Base-by-base conservation (phyloP, 1,140 invertebrate species). In the Eueides isabella region DNA sequence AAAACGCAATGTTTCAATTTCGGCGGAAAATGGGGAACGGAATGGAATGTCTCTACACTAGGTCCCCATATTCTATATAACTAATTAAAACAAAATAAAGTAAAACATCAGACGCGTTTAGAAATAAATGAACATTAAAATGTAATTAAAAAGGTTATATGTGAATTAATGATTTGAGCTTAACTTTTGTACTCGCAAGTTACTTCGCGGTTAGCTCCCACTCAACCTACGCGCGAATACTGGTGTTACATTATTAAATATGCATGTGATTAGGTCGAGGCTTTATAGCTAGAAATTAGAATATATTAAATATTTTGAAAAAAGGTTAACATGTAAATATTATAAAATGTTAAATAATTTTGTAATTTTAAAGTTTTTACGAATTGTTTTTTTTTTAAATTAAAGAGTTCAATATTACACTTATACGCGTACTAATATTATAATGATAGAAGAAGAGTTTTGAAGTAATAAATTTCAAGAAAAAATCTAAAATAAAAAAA, bases 201-300 rank as follows among this genome's bases (percentile, higher is more conserved):
- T 66, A 67, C 61, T 62, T 41, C 62, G 71, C n/a, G 71, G 71
- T 73, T 73, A 67, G 30, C 30, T 73, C 65, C 48, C 33, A 61
- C 41, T 31, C 71, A 67, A 63, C 61, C 29, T 41, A 67, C 55
- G 61, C 64, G 65, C 29, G 23, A 66, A 62, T 48, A 62, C 35
- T 38, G 48, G 71, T 33, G 71, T 66, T 48, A 73, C 44, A 19
- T 73, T 67, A 67, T 73, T 44, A 33, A 73, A 67, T 73, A 73
- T 73, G 71, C 48, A 73, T 38, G 28, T 33, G 71, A 55, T 65
- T 33, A 19, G 64, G 31, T 19, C 71, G 64, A n/a, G 61, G 26
- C 71, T 61, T 65, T 29, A 48, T 55, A 35, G 71, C 28, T 64
- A 48, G 66, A 48, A 19, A 19, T 19, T 48, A n/a, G n/a, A 48